Evolutionary conservation across 2,797 vertebrate genomes (phyloP), one percentile per base, ranked within the genome.

Genomic region (Anolis apletophallus): DNA sequence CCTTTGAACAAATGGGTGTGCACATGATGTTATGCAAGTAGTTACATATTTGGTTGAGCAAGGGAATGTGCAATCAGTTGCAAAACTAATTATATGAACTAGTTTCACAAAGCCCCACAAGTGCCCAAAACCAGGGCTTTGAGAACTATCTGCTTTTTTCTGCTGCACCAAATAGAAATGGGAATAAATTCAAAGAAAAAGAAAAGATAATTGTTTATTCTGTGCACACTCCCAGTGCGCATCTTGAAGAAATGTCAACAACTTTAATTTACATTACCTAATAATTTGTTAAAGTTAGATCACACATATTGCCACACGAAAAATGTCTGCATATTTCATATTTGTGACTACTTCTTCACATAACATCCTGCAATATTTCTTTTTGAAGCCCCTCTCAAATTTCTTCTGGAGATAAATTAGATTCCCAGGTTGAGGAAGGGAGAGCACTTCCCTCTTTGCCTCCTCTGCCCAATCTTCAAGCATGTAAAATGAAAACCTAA

Each of bases 381-480:
- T 93, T 83, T 57, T 86, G 75, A 83, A 83, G 26, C 59, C 54
- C 67, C 75, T 67, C 52, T 83, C 76, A 78, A 84, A 87, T 75
- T 78, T 71, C 57, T 46, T 83, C 54, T n/a, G 87, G 85, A 86
- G 85, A 86, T 90, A 83, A 85, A 57, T 83, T 72, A 71, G 80
- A 73, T 91, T 84, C 64, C 74, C 87, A 83, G n/a, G 86, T 80
- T 89, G 83, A 36, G 52, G 59, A 50, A 40, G 19, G 61, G 46
- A 69, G 26, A 61, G 50, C 79, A 89, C 78, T 80, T 91, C 85
- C 55, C 81, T 55, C 79, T 52, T 69, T 64, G n/a, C 23, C 21
- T 40, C 54, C 46, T 77, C 52, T 77, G 52, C 36, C 61, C 54
- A 40, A 78, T 9, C 67, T 59, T 73, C 19, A 40, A 29, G 55